Evolutionary conservation across 2,113 vertebrate species (phyloP).

Genomic region (Periophthalmodon schlosseri): DNA sequence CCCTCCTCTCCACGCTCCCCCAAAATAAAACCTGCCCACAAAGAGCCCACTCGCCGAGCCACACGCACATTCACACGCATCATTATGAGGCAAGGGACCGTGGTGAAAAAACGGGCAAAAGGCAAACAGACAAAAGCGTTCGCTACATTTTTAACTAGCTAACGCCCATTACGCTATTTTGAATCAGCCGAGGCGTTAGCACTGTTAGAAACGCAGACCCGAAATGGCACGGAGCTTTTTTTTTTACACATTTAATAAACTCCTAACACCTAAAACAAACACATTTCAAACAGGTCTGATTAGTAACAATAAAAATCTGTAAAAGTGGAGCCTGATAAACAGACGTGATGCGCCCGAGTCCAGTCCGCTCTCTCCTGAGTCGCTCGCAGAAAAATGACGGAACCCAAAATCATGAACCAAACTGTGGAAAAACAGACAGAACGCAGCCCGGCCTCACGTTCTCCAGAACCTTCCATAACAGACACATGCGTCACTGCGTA

Average conservation of each 20-base stretch:
- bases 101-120: not conserved
- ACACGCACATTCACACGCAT: not conserved
- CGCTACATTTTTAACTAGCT: not conserved
- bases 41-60: constrained; percentile 33
- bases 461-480: constrained; percentile 24
- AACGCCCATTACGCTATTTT: not conserved
- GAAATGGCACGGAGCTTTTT: not conserved
- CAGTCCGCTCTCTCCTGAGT: constrained; percentile 58
- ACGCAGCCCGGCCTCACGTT: not conserved
- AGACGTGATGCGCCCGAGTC: constrained; percentile 26
- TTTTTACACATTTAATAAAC: too few relatives aligned
- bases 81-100: not conserved
- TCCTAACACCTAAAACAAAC: too few relatives aligned
- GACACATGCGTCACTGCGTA: constrained; percentile 53
- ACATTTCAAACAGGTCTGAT: too few relatives aligned
- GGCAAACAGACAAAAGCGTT: not conserved
- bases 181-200: not conserved
- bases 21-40: constrained; percentile 52
- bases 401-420: constrained; percentile 52
- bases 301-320: too few relatives aligned
- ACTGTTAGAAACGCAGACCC: constrained; percentile 33
- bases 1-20: constrained; percentile 45
- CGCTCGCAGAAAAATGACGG: constrained; percentile 53
- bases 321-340: not conserved
- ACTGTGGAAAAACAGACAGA: constrained; percentile 44